Evolutionary conservation across 2,113 vertebrate species (phyloP).

Genomic region (Prolemur simus): DNA sequence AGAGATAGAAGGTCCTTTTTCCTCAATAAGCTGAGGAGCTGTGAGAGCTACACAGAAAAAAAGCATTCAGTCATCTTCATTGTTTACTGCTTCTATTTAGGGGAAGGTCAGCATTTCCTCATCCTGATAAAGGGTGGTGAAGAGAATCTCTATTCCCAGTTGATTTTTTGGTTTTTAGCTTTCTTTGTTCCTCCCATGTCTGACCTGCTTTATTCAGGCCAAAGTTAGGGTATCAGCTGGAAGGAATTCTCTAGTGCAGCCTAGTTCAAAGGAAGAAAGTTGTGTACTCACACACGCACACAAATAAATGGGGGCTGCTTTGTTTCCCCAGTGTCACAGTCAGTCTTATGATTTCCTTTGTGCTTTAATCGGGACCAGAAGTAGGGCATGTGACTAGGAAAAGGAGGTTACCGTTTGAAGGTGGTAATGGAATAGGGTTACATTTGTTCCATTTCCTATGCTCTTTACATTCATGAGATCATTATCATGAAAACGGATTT

Average conservation of each 20-base stretch:
- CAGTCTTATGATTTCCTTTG: constrained; percentile 39
- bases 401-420: constrained; percentile 69
- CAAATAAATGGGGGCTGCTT: neutral
- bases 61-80: neutral
- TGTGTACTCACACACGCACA: too few species aligned
- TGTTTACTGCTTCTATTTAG: constrained; percentile 53
- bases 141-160: constrained; percentile 3
- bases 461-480: constrained; percentile 80
- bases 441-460: constrained; percentile 80
- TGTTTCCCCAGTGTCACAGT: neutral
- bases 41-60: neutral
- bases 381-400: constrained; percentile 55
- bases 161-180: constrained; percentile 31
- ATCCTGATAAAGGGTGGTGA: constrained; percentile 29
- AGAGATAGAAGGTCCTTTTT: constrained; percentile 47
- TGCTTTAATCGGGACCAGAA: constrained; percentile 53
- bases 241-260: constrained; percentile 1
- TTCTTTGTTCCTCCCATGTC: constrained; percentile 34
- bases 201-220: constrained; percentile 53
- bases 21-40: neutral
- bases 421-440: constrained; percentile 76
- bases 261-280: neutral
- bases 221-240: neutral
- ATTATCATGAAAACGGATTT: constrained; percentile 80
- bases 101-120: constrained; percentile 49